Evolutionary conservation across 2,888 invertebrate genomes (phyloP), one percentile per base, ranked within the genome.

Genomic region (Syritta pipiens): DNA sequence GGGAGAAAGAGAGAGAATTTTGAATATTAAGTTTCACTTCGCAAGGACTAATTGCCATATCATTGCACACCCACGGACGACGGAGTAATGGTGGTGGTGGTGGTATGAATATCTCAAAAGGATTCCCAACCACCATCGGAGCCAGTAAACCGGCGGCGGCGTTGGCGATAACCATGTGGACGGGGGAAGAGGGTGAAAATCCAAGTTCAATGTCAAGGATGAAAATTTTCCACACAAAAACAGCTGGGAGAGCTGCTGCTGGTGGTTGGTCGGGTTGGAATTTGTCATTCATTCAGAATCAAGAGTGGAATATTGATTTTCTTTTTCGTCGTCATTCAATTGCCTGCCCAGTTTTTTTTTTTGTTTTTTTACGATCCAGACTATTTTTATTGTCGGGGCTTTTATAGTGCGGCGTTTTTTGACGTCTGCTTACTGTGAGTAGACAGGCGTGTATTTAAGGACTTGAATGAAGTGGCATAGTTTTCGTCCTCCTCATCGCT

Each of bases 201-300:
- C 28, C 57, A 74, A 75, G 75, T 75, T 75, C 75, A 75, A 75
- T 60, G 60, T 68, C 75, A 75, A 75, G 75, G 75, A 75, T 75
- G 24, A 26, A 46, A 49, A n/a, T 60, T 68, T 62, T 46, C 53
- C 20, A 75, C 37, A 60, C n/a, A n/a, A n/a, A 44, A 74, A 28
- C 75, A 53, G 55, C 32, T 67, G 55, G 12, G 9, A 35, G 55
- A n/a, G n/a, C n/a, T n/a, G n/a, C n/a, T n/a, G n/a, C n/a, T n/a
- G n/a, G n/a, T n/a, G n/a, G n/a, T n/a, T n/a, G n/a, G n/a, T n/a
- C n/a, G 28, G 20, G 35, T 46, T 51, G 28, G 40, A 24, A 68
- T 68, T 68, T 68, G 53, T 75, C 62, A 68, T 62, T 55, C 62
- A 75, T 62, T 75, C 51, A 48, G 14, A 35, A 62, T 60, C 49